Base-by-base conservation (phyloP, 2,113 vertebrate genomes). In the Pitta sordida region DNA sequence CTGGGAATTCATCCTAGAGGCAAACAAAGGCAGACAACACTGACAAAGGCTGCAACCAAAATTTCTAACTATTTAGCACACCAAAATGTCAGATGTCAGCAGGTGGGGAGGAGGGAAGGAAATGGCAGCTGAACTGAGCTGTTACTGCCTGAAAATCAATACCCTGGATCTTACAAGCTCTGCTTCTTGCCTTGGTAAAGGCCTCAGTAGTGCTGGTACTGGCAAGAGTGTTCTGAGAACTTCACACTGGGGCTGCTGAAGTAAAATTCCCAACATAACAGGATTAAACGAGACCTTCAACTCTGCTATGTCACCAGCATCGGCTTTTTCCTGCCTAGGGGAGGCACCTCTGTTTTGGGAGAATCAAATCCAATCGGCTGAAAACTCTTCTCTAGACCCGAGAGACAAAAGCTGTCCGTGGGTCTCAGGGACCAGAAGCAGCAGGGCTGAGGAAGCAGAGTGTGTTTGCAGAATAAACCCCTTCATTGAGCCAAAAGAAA, bases 1-100 rank as follows among this genome's bases (percentile, higher is more conserved):
- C 97, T 0, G 98, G 98, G 91, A 99, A 98, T 12, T 90, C 83
- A 6, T 97, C 98, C 99, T 99, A 80, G 36, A 85, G 67, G 46
- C 9, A 53, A 70, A 30, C 39, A 71, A 80, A 56, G 62, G 46
- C n/a, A 59, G 65, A 74, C 21, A 44, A 83, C 13, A 76, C 53
- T 60, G 37, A 63, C 21, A 67, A 60, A 77, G 5, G 7, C 44
- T 88, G 58, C 90, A 83, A 51, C 37, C 55, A 77, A 75, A 67
- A 93, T 51, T 70, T 65, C 41, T 18, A 24, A 83, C 22, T 26
- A 29, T 58, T 62, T 14, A 55, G 19, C 36, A 62, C 4, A 83
- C 37, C 74, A n/a, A 76, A 77, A 71, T 6, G 3, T 73, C 64
- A 70, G 43, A 70, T 56, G 70, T 53, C 74, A 79, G 81, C 59